Base-by-base conservation (phyloP, 2,888 invertebrate species). In the Lithophane socia region DNA sequence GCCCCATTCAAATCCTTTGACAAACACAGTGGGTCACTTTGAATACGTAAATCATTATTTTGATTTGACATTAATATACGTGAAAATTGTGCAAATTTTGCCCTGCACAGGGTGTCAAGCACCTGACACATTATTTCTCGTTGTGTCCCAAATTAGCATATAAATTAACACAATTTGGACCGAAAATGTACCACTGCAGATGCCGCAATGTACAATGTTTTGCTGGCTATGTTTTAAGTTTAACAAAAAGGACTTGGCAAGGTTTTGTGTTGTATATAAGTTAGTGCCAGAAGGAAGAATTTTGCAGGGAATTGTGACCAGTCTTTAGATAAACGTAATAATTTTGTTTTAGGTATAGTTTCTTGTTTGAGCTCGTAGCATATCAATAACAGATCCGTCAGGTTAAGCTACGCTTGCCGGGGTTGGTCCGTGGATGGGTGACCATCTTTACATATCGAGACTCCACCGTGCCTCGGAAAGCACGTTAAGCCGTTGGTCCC, bases 181-280 rank as follows among this genome's bases (percentile, higher is more conserved):
- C 13, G 56, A 29, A 82, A 84, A 80, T 61, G 72, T 76, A 72
- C 44, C 58, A 44, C 8, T 84, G 76, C 81, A 80, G 58, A 66
- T 75, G 63, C 18, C 61, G 37, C 61, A 75, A 69, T 71, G 37
- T 60, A 54, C 9, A 49, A 44, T 69, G 24, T 54, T 37, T 68
- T 58, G 24, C 29, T 52, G 37, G 21, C 13, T 29, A 42, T 13
- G 52, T 54, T 68, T 71, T 65, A 56, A 64, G 63, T 70, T 73
- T 9, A 66, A 70, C 60, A 85, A 78, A 77, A 78, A 73, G 54
- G n/a, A 75, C 64, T 83, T 85, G 78, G 82, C 85, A 73, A 63
- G 54, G 47, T 37, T 65, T 54, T 61, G 18, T 24, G 37, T 29
- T 70, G 54, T 0, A 65, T 67, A 71, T 84, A 75, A 75, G 56